A percentile compares a stretch with the other conserved stretches of the same genome.
Evolutionary conservation across 2,888 invertebrate species (phyloP).

Genomic region (Andrena bicolor): DNA sequence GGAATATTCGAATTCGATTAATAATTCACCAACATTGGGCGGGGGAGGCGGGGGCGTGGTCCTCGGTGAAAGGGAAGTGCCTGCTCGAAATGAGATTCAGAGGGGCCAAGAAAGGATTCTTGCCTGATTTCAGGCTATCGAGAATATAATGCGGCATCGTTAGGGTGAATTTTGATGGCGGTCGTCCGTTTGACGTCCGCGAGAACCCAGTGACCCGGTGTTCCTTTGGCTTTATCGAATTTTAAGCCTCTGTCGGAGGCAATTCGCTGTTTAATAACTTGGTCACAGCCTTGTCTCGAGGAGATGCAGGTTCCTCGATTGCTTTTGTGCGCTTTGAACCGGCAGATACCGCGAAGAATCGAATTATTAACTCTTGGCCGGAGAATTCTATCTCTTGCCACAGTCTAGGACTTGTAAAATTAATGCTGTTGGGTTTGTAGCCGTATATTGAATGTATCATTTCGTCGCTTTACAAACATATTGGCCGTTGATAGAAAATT

Average conservation of each 20-base stretch:
- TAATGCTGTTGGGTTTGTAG: neutral
- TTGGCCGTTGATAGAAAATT: neutral
- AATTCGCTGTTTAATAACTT: slow-evolving; percentile 60
- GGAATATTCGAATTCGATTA: slow-evolving; percentile 56
- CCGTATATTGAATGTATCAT: neutral
- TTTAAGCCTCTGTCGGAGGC: slow-evolving; percentile 42
- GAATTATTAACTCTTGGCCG: slow-evolving; percentile 39
- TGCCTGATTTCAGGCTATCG: slow-evolving; percentile 40
- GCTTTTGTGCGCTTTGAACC: slow-evolving; percentile 23
- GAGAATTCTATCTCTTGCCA: slow-evolving; percentile 16
- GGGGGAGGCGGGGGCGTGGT: neutral
- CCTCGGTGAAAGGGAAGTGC: slow-evolving; percentile 8
- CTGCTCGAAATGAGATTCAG: slow-evolving; percentile 17
- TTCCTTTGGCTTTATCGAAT: slow-evolving; percentile 52
- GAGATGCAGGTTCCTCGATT: slow-evolving; percentile 35
- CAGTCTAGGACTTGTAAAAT: neutral
- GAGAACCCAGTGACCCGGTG: slow-evolving; percentile 42
- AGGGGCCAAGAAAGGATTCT: slow-evolving; percentile 10
- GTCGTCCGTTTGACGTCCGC: slow-evolving; percentile 38
- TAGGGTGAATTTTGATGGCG: slow-evolving; percentile 48
- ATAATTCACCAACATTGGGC: slow-evolving; percentile 48
- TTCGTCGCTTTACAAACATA: neutral
- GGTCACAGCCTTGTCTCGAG: slow-evolving; percentile 36
- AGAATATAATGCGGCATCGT: slow-evolving; percentile 38
- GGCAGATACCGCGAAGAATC: neutral